Evolutionary conservation across 2,797 vertebrate species (phyloP).

Genomic region (Chaunax sp.): DNA sequence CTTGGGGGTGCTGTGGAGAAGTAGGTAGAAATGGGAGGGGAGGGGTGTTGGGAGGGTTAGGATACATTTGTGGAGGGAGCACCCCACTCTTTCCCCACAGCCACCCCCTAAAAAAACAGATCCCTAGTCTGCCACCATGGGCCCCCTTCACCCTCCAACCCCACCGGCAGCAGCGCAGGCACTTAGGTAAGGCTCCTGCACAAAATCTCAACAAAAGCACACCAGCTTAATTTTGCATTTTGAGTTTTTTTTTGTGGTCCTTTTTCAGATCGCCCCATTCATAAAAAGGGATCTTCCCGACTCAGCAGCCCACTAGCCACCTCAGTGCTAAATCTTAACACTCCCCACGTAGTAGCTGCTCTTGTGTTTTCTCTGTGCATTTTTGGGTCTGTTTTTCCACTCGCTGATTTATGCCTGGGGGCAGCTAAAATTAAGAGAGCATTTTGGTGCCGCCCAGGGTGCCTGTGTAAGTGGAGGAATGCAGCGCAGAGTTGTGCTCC

Average conservation of each 20-base stretch:
- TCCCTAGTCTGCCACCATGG: constrained; percentile 60
- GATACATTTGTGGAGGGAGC: constrained; percentile 76
- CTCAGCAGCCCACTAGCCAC: constrained; percentile 43
- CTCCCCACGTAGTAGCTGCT: constrained; percentile 62
- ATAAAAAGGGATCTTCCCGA: constrained; percentile 43
- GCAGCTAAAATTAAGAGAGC: constrained; percentile 84
- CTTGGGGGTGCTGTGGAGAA: constrained; percentile 72
- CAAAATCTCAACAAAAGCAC: constrained; percentile 44
- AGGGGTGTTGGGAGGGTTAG: constrained; percentile 76
- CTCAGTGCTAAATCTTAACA: constrained; percentile 60
- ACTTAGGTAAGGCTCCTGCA: constrained; percentile 27
- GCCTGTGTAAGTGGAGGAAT: constrained; percentile 82
- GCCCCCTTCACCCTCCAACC: constrained; percentile 48
- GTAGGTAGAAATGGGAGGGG: constrained; percentile 66
- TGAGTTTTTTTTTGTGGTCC: constrained; percentile 19
- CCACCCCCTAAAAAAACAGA: constrained; percentile 75
- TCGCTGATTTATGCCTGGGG: constrained; percentile 83
- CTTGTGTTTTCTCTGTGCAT: constrained; percentile 81
- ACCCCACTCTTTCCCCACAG: constrained; percentile 50
- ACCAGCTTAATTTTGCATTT: neutral
- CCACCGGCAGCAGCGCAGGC: constrained; percentile 32
- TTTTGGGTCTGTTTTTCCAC: constrained; percentile 86
- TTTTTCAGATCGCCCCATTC: constrained; percentile 35
- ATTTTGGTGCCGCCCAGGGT: constrained; percentile 83
- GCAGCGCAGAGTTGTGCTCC: constrained; percentile 76